Base-by-base conservation (phyloP, 2,888 invertebrate species). In the Elysia crispata region DNA sequence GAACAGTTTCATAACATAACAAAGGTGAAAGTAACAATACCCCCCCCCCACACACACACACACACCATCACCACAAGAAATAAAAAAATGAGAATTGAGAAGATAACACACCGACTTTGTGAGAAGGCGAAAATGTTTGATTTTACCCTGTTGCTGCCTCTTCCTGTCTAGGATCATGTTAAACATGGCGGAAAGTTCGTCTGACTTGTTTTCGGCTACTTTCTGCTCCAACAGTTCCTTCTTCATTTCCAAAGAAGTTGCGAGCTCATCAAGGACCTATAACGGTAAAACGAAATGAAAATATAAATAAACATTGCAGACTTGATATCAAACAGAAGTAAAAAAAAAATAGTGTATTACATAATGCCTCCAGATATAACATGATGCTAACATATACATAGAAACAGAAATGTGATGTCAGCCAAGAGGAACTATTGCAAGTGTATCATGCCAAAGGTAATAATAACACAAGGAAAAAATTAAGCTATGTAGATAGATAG, bases 101-200 rank as follows among this genome's bases (percentile, higher is more conserved):
- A n/a, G n/a, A n/a, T n/a, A n/a, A n/a, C n/a, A n/a, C n/a, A n/a
- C n/a, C n/a, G n/a, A n/a, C n/a, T n/a, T n/a, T n/a, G n/a, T n/a
- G n/a, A n/a, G n/a, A n/a, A n/a, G n/a, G n/a, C n/a, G n/a, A n/a
- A n/a, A n/a, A n/a, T n/a, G n/a, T n/a, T n/a, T n/a, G n/a, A 15
- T 18, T 62, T 70, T 80, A 91, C 91, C 91, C 86, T 88, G 86
- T 67, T 89, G 89, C 70, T 84, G 84, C 41, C 90, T 83, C 82
- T 90, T 91, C 23, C 83, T 82, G 66, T 91, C 90, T 76, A 91
- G 84, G 73, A 92, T 83, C 92, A 92, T 92, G 83, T 92, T 91
- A 83, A 88, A 92, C 91, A 92, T 91, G 79, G 92, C 91, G 1
- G 92, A 92, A 70, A 90, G 81, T 77, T 92, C 91, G 84, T 92